Conservation (phyloP, 2,888 invertebrate species). For the Acronicta aceris region DNA sequence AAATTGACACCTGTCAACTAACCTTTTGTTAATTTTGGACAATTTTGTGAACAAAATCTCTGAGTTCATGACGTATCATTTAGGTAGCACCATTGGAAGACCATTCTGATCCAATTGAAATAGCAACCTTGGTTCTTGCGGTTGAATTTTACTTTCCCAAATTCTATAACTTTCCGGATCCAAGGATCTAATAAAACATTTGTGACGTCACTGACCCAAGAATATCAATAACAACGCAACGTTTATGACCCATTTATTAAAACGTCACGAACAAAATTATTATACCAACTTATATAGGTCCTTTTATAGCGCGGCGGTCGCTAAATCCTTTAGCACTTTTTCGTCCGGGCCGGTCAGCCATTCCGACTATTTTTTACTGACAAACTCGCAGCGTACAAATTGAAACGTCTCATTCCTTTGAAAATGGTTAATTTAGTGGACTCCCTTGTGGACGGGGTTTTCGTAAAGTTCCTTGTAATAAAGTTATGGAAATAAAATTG, state of each 20-base stretch:
- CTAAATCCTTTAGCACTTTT: conserved; percentile 51
- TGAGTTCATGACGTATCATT: too few species aligned
- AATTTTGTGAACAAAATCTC: too few species aligned
- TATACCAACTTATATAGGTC: conserved; percentile 38
- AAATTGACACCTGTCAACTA: too few species aligned
- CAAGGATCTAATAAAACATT: neutral
- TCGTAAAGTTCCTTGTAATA: conserved; percentile 61
- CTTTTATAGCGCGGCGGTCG: conserved; percentile 34
- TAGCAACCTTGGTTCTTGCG: too few species aligned
- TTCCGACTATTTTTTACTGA: conserved; percentile 54
- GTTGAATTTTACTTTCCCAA: too few species aligned
- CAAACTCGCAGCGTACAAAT: conserved; percentile 60
- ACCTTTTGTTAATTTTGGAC: too few species aligned
- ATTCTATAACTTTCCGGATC: too few species aligned
- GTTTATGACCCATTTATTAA: conserved; percentile 37
- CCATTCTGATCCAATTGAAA: too few species aligned
- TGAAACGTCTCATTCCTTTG: conserved; percentile 71
- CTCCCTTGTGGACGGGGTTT: conserved; percentile 59
- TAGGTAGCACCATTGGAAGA: too few species aligned
- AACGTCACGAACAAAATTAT: conserved; percentile 45
- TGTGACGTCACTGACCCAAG: conserved; percentile 3
- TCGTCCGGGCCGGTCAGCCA: conserved; percentile 45
- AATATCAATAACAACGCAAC: conserved; percentile 35
- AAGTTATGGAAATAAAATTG: conserved; percentile 60
- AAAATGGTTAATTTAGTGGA: conserved; percentile 78